phyloP scores from a whole-genome alignment of 1,140 invertebrate species.

The Diploscapter pachys region DNA sequence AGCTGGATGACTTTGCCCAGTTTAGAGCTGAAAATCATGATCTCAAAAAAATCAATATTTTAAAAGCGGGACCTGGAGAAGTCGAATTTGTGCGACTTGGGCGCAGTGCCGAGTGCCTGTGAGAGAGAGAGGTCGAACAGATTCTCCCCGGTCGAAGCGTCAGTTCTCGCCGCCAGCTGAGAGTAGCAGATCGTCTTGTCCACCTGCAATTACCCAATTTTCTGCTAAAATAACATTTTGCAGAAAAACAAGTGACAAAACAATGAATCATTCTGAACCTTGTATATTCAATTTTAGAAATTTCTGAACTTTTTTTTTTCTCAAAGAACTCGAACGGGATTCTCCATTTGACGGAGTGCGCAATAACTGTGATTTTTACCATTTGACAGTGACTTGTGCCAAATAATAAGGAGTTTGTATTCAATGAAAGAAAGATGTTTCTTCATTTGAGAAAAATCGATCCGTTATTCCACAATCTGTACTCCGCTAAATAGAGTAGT shows the following conservation, averaged over 20 bases:
- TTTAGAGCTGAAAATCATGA: conserved; percentile 60
- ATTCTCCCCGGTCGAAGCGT: conserved; percentile 71
- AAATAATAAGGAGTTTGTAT: no score
- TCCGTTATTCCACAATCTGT: no score
- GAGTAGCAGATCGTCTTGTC: conserved; percentile 82
- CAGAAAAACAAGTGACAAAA: conserved; percentile 7
- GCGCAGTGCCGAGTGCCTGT: conserved; percentile 76
- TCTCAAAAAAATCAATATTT: not conserved
- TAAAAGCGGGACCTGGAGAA: conserved; percentile 53
- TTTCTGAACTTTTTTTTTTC: no score
- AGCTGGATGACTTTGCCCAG: conserved; percentile 82
- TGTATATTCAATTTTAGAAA: no score
- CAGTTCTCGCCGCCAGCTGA: conserved; percentile 72
- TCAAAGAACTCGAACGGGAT: no score
- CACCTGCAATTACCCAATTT: conserved; percentile 67
- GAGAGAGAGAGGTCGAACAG: conserved; percentile 91
- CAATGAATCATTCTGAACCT: no score
- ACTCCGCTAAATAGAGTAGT: no score
- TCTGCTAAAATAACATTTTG: conserved; percentile 61
- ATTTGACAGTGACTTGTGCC: no score
- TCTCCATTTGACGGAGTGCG: no score
- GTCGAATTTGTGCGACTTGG: conserved; percentile 66
- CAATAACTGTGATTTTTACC: no score
- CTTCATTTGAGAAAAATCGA: no score
- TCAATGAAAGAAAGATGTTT: no score